Percentiles rank a stretch among this genome's conserved stretches.
phyloP scores from a whole-genome alignment of 2,113 vertebrate species.

The human region DNA sequence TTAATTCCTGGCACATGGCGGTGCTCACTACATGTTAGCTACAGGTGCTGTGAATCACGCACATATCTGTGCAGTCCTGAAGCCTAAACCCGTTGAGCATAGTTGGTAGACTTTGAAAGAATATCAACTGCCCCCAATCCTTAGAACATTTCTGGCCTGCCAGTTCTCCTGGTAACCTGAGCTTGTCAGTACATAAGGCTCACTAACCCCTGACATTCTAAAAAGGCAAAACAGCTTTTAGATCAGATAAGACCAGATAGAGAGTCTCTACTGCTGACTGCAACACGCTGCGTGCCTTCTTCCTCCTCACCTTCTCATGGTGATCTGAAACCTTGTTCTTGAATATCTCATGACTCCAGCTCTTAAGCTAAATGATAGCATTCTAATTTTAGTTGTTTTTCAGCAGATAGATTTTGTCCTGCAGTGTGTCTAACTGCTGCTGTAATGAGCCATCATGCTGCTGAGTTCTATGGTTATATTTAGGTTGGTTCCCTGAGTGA shows the following conservation, averaged over 20 bases:
- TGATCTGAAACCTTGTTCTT: background rate
- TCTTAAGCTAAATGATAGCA: background rate
- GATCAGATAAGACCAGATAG: background rate
- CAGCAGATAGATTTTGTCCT: background rate
- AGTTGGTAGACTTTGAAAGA: background rate
- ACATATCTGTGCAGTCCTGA: background rate
- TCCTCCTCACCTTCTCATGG: background rate
- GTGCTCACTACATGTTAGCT: background rate
- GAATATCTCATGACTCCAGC: background rate
- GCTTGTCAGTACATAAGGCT: background rate
- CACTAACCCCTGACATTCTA: background rate
- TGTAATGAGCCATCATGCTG: background rate
- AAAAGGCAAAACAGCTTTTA: background rate
- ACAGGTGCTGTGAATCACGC: fast-evolving
- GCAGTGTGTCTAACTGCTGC: background rate
- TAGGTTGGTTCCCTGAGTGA: background rate
- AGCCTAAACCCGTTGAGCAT: background rate
- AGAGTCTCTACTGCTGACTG: fast-evolving
- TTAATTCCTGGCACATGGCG: background rate
- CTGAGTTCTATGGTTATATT: background rate
- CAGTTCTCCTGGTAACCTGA: background rate
- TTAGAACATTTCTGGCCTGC: background rate
- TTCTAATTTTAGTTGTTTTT: slow-evolving; percentile 48
- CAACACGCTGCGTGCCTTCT: fast-evolving
- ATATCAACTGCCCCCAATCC: no score